Conservation (phyloP, 2,888 invertebrate genomes). For the Scaptomyza caliginosa region DNA sequence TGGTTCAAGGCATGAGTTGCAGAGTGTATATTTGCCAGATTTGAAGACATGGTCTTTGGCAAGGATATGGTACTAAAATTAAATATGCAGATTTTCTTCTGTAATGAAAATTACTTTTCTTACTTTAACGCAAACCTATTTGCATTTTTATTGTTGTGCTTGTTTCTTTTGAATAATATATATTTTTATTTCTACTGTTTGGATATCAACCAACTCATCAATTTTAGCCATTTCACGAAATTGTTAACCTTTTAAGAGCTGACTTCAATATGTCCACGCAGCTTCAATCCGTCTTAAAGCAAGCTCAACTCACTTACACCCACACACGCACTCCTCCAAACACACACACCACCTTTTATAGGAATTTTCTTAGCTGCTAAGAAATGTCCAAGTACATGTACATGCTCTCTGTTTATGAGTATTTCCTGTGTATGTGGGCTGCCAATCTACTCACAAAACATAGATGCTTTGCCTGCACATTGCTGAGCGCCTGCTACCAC, state of each 20-base stretch:
- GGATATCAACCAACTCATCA: no score
- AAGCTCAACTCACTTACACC: background rate
- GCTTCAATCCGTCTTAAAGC: background rate
- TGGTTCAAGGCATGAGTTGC: slow-evolving; percentile 16
- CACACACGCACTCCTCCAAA: background rate
- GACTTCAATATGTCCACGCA: background rate
- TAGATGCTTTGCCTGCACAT: slow-evolving; percentile 11
- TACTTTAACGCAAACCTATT: background rate
- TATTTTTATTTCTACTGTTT: no score
- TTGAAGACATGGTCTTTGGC: slow-evolving; percentile 2
- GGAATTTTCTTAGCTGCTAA: slow-evolving; percentile 22
- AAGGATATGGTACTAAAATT: slow-evolving; percentile 6
- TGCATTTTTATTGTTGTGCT: background rate
- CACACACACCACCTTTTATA: background rate
- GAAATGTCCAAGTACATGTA: slow-evolving; percentile 22
- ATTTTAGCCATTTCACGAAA: background rate
- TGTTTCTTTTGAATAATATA: background rate
- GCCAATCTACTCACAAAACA: background rate
- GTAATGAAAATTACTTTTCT: background rate
- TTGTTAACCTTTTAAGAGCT: background rate
- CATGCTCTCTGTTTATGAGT: slow-evolving; percentile 14
- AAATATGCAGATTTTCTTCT: slow-evolving; percentile 3
- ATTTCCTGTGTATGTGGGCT: slow-evolving; percentile 13
- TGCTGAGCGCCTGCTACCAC: slow-evolving; percentile 55
- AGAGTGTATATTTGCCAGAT: background rate